Base-by-base conservation (phyloP, 2,797 vertebrate species). In the Aratinga solstitialis region DNA sequence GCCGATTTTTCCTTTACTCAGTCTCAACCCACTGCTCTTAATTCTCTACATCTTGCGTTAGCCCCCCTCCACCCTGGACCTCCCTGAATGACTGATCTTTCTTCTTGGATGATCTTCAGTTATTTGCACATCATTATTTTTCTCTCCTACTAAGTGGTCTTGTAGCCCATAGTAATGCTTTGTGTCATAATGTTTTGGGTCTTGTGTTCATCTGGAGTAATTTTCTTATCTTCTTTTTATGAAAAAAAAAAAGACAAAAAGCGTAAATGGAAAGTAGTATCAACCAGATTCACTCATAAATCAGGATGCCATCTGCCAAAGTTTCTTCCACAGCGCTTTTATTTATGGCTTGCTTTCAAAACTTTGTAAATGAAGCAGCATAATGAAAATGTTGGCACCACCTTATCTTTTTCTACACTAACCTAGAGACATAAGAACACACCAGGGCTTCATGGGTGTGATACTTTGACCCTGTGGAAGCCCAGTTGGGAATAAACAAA, bases 71-170 rank as follows among this genome's bases (percentile, higher is more conserved):
- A 90, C 95, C 93, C 94, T 93, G 96, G 87, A 95, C 95, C 95
- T 97, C 95, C 96, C 96, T 51, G 94, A 91, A 95, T 96, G 95
- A 97, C 93, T 91, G 95, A 89, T 95, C 87, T 95, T 93, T 96
- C 93, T 93, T 96, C 93, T 96, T 97, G 96, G 97, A 96, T 81
- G 65, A 79, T 95, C 87, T 95, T 94, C 92, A 95, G 87, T 93
- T 96, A 93, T 91, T 96, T 97, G 73, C 93, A 95, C 87, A 91
- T 97, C 95, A 93, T 97, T 97, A 96, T 90, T 97, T 93, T 96
- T 83, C 89, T 90, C 68, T 94, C 51, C 68, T 71, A 81, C 71
- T 93, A 96, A 96, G 92, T 79, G 54, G 68, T 87, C 89, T 94
- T 68, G 43, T 78, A 94, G 94, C 74, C 94, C 93, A 75, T 82